Base-by-base conservation (phyloP, 1,140 invertebrate species). In the Heterodera schachtii region DNA sequence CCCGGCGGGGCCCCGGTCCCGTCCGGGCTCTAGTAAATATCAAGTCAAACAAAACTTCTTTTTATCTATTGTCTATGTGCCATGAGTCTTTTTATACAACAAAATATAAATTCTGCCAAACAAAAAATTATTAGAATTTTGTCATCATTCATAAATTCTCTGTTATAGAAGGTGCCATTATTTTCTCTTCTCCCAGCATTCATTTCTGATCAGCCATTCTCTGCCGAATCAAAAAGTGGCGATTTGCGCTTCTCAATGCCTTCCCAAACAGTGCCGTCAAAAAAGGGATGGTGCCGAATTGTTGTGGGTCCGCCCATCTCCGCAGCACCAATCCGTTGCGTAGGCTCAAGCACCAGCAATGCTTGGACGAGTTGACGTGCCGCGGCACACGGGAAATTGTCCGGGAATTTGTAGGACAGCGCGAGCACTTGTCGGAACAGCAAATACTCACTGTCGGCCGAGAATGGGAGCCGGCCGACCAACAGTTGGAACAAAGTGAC, bases 361-460 rank as follows among this genome's bases (percentile, higher is more conserved):
- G 9, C 3, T 31, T 70, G 19, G 52, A 82, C 80, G n/a, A 82
- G 74, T 16, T 81, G 43, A 16, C 64, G 46, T 8, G 78, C 80
- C 8, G 13, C 3, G 46, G 73, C 78, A 19, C 75, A 74, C 1
- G 78, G 19, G 41, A 82, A 82, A 47, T 81, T 64, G n/a, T 71
- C 79, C 5, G 52, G 43, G 74, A 82, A 82, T 67, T 71, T 7
- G 60, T 82, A 82, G 44, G 46, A 19, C 13, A 82, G 41, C n/a
- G 94, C 94, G 9, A 95, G 90, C 84, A 99, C 97, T 91, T 97
- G 97, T 91, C 97, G 94, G 90, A 98, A 98, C 77, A 98, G 97
- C 81, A 96, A 92, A 91, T 97, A 98, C 90, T 98, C 97, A 91
- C 94, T 96, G 80, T 94, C 93, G 90, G 80, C 95, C 82, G 94